phyloP scores from a whole-genome alignment of 35 echinoderm and acorn worm genomes.

The Strongylocentrotus purpuratus region DNA sequence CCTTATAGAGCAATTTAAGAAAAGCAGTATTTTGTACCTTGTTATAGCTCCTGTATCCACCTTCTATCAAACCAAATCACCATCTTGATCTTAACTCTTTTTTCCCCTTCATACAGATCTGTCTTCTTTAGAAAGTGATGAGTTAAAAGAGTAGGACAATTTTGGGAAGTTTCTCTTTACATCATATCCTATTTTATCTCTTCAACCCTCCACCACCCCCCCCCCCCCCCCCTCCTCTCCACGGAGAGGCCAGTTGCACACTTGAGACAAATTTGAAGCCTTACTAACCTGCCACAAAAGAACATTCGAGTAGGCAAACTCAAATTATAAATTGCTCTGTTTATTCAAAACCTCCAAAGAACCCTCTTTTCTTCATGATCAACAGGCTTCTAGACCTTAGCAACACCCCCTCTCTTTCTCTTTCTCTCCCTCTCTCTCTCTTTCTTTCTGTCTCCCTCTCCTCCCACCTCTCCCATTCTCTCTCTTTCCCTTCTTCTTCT shows the following conservation, averaged over 20 bases:
- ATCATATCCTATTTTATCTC: not conserved
- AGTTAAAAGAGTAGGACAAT: too few species aligned
- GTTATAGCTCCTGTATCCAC: too few species aligned
- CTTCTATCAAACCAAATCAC: too few species aligned
- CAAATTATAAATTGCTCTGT: slow-evolving; percentile 8
- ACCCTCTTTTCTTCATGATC: slow-evolving; percentile 18
- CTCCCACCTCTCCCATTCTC: not conserved
- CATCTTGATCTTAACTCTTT: too few species aligned
- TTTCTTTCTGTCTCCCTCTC: not conserved
- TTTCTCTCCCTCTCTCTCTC: not conserved
- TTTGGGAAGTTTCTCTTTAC: not conserved
- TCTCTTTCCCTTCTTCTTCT: not conserved
- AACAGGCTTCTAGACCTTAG: not conserved
- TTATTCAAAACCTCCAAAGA: slow-evolving; percentile 24
- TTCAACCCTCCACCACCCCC: not conserved
- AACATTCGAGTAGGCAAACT: slow-evolving; percentile 15
- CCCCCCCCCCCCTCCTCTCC: not conserved
- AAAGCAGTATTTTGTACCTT: too few species aligned
- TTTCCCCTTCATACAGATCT: too few species aligned
- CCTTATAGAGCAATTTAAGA: too few species aligned
- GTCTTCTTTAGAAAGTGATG: too few species aligned
- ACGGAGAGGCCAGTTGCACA: not conserved
- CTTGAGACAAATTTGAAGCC: slow-evolving; percentile 6
- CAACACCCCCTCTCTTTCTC: not conserved
- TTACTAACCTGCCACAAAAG: slow-evolving; percentile 18